phyloP scores from a whole-genome alignment of 2,113 vertebrate species.

The Cryptoleucopteryx plumbea region DNA sequence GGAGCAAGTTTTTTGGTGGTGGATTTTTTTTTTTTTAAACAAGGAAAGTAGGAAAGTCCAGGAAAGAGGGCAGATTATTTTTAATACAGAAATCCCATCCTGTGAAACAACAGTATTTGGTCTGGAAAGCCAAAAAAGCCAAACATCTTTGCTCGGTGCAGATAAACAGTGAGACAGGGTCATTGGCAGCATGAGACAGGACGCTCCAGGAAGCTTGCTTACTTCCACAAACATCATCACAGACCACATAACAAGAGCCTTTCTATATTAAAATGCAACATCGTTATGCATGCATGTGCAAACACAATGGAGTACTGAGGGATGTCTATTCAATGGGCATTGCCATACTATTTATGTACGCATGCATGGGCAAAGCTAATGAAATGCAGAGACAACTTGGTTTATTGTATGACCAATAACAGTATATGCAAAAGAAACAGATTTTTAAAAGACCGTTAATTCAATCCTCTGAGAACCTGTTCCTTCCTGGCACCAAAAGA shows the following conservation, averaged over 20 bases:
- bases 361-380: constrained; percentile 47
- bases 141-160: background rate
- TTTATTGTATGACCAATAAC: background rate
- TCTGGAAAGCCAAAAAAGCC: background rate
- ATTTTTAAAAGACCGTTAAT: background rate
- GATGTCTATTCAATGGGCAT: background rate
- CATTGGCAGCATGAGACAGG: background rate
- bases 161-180: background rate
- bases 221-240: background rate
- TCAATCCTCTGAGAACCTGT: background rate
- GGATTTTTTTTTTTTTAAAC: background rate
- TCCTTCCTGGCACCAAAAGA: background rate
- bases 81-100: background rate
- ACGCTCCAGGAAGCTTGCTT: background rate
- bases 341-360: constrained; percentile 13
- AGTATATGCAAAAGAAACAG: background rate
- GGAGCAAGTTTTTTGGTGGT: background rate
- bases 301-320: constrained; percentile 30
- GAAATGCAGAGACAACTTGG: background rate
- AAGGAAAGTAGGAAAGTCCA: background rate
- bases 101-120: background rate
- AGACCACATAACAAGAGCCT: background rate
- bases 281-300: constrained; percentile 55
- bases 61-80: background rate
- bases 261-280: constrained; percentile 26